Evolutionary conservation across 2,888 invertebrate species (phyloP), one percentile per base, ranked within the genome.

Genomic region (Nyleta sp.): DNA sequence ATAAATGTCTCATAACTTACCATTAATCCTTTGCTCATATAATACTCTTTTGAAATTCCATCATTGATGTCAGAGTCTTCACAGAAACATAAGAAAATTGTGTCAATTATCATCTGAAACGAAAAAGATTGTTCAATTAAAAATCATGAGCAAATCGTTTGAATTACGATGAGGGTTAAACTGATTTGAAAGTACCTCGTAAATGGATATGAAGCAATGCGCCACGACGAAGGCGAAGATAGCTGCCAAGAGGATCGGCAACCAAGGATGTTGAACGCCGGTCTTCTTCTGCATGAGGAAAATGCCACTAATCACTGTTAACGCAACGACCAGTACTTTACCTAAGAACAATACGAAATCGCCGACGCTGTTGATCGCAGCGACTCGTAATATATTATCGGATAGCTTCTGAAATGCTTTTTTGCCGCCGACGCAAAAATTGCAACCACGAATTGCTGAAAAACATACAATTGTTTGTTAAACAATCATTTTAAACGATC

Each of bases 291-390:
- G 92, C 70, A 94, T 89, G 76, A 94, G 85, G 83, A 92, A 91
- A 31, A 94, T 91, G 17, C 94, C 94, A 55, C 94, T 91, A 8
- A 94, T 91, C 13, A 94, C 92, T 0, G 94, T 94, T 2, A 92
- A 91, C 2, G 93, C 91, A 40, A 94, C 94, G 2, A 95, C 93
- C 18, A 94, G 89, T 3, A 94, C 91, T 91, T 95, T 95, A 22
- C 93, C 94, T 48, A 95, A 89, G 82, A 95, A 93, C 20, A 95
- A 88, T 0, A 95, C 93, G 85, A 95, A 95, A 88, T 95, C 95
- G 10, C 95, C 95, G n/a, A 95, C 93, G 22, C 94, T 94, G 91
- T 95, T 95, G 50, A 95, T 94, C 2, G 95, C 94, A 11, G 93
- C 92, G 10, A 95, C 94, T 73, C 94, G 91, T 44, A 95, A 88